Percentiles rank a stretch among this genome's conserved stretches.
Evolutionary conservation across 2,888 invertebrate species (phyloP).

Genomic region (Loripinus fragilis): DNA sequence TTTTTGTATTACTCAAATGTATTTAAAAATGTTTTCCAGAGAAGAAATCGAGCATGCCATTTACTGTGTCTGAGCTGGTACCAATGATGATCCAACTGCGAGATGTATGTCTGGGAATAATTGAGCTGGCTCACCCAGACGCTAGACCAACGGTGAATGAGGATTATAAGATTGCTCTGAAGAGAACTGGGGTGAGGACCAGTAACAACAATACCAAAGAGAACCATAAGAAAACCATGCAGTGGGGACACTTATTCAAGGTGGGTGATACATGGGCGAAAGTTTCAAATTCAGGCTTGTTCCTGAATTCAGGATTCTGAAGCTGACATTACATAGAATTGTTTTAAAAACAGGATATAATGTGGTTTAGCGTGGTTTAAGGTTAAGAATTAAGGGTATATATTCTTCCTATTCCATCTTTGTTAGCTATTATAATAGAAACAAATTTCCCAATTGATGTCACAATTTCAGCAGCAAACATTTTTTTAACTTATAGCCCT

Average conservation of each 20-base stretch:
- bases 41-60: constrained; percentile 86
- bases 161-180: constrained; percentile 86
- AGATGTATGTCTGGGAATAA: constrained; percentile 92
- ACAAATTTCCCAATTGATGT: too few species aligned
- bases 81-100: constrained; percentile 89
- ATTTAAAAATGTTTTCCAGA: constrained; percentile 57
- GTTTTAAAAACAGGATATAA: too few species aligned
- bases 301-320: too few species aligned
- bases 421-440: too few species aligned
- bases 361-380: too few species aligned
- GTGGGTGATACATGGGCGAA: constrained; percentile 82
- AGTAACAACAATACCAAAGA: constrained; percentile 61
- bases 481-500: too few species aligned
- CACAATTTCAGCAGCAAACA: too few species aligned
- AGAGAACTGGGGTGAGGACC: constrained; percentile 76
- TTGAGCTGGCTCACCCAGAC: constrained; percentile 94
- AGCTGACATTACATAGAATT: too few species aligned
- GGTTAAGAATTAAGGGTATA: too few species aligned
- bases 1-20: too few species aligned
- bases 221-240: constrained; percentile 86
- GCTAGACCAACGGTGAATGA: constrained; percentile 85
- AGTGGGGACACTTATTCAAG: constrained; percentile 92
- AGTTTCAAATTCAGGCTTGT: too few species aligned
- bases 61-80: constrained; percentile 90
- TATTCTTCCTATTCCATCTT: too few species aligned